Evolutionary conservation across 2,113 vertebrate genomes (phyloP), one percentile per base, ranked within the genome.

Genomic region (Perca fluviatilis): DNA sequence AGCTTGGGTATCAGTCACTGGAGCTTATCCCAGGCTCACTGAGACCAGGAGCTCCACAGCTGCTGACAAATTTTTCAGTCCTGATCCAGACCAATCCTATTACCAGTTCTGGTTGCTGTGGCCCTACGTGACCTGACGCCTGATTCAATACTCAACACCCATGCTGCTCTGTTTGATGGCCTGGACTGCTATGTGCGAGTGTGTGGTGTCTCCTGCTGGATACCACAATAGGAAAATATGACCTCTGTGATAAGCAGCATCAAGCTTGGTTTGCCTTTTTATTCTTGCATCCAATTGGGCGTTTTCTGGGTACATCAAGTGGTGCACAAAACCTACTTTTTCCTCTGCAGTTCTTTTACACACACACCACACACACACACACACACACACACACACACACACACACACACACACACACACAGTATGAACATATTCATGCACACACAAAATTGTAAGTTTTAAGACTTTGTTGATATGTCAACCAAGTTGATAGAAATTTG

Each of bases 21-120:
- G 89, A 88, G 58, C 65, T 61, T 77, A 77, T 88, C 82, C 85
- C 54, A 11, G 66, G 70, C 67, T 86, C 82, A 81, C 77, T 69
- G 84, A 87, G 85, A 92, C 82, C 88, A 83, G 88, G 84, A 88
- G 85, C 90, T 85, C 74, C 91, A 92, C 90, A 95, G 92, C 91
- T 90, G 88, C 90, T 89, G 90, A 94, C 89, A 91, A 92, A 93
- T 94, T 88, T 89, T 82, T 89, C 90, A 86, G 81, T 90, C 82
- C 78, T 90, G 89, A 91, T 88, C 87, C 86, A 86, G 74, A 88
- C 83, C 89, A 91, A 85, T 80, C 66, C 63, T 86, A 83, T 87
- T 85, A 88, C 74, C 56, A 56, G 68, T 70, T 74, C 64, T 82
- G 67, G 67, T 71, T 1, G 19, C 65, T 53, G 51, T 86, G 86